phyloP scores from a whole-genome alignment of 2,888 invertebrate genomes.

The Meganola albula region DNA sequence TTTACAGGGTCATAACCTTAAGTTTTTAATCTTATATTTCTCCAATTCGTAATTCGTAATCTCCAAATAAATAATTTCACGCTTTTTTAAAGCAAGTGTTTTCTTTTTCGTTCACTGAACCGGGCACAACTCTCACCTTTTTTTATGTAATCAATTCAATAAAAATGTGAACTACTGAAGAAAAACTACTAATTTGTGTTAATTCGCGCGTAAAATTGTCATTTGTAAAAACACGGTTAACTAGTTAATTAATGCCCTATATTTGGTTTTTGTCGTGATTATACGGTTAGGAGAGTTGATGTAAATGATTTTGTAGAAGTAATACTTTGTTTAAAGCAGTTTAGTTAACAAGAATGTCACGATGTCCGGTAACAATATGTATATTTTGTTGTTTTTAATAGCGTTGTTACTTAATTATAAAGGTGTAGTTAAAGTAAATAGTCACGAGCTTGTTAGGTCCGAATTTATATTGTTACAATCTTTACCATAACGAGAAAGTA shows the following conservation, averaged over 20 bases:
- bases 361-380: slow-evolving; percentile 13
- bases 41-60: slow-evolving; percentile 19
- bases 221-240: slow-evolving; percentile 43
- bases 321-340: slow-evolving; percentile 16
- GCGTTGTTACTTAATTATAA: slow-evolving; percentile 15
- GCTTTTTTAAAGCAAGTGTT: no score
- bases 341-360: slow-evolving; percentile 21
- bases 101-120: no score
- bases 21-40: no score
- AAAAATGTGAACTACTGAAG: no score
- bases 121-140: no score
- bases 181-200: slow-evolving; percentile 50
- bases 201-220: slow-evolving; percentile 64
- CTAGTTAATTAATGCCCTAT: slow-evolving; percentile 47
- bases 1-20: slow-evolving; percentile 12
- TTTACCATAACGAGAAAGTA: no score
- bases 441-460: slow-evolving; percentile 24
- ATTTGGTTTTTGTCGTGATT: slow-evolving; percentile 32
- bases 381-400: slow-evolving; percentile 20
- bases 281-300: slow-evolving; percentile 16
- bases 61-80: no score
- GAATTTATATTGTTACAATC: no score
- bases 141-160: no score
- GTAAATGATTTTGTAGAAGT: slow-evolving; percentile 15
- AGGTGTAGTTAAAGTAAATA: slow-evolving; percentile 15